Conservation (phyloP, 2,113 vertebrate genomes). For the Pedionomus torquatus region DNA sequence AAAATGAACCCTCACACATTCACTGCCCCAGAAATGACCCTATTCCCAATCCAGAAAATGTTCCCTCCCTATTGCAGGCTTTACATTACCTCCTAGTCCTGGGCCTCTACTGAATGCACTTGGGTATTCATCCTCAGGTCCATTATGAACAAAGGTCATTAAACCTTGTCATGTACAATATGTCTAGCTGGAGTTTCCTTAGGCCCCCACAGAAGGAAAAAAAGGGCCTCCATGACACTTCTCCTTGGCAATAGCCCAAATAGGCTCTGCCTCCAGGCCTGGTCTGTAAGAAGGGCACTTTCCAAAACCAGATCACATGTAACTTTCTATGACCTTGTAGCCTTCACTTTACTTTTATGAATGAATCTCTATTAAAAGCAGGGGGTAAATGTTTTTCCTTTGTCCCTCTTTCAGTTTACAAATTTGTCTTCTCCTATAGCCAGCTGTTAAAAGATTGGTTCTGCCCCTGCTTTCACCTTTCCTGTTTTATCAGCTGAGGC, state of each 20-base stretch:
- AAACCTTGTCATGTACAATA: constrained; percentile 56
- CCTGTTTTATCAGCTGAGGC: constrained; percentile 66
- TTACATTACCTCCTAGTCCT: constrained; percentile 24
- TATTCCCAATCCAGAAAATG: constrained; percentile 49
- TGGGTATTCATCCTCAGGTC: constrained; percentile 12
- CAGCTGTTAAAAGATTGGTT: constrained; percentile 72
- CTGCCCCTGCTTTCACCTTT: constrained; percentile 72
- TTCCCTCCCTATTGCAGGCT: constrained; percentile 41
- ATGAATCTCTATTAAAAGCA: constrained; percentile 66
- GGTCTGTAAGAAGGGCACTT: constrained; percentile 42
- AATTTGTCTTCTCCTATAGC: constrained; percentile 72
- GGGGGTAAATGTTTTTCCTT: constrained; percentile 72
- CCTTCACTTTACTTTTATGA: constrained; percentile 60
- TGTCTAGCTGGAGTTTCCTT: constrained; percentile 47
- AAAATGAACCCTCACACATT: constrained; percentile 19
- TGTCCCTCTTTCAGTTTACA: constrained; percentile 71
- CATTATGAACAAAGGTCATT: constrained; percentile 51
- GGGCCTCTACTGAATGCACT: constrained; percentile 53
- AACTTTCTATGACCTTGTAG: constrained; percentile 68
- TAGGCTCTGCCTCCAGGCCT: constrained; percentile 15
- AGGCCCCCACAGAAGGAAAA: constrained; percentile 26
- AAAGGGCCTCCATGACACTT: constrained; percentile 31
- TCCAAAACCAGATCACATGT: constrained; percentile 47
- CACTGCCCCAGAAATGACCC: constrained; percentile 63
- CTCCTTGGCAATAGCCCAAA: constrained; percentile 39